phyloP scores from a whole-genome alignment of 2,888 invertebrate genomes.

The Tolmerus cingulatus region DNA sequence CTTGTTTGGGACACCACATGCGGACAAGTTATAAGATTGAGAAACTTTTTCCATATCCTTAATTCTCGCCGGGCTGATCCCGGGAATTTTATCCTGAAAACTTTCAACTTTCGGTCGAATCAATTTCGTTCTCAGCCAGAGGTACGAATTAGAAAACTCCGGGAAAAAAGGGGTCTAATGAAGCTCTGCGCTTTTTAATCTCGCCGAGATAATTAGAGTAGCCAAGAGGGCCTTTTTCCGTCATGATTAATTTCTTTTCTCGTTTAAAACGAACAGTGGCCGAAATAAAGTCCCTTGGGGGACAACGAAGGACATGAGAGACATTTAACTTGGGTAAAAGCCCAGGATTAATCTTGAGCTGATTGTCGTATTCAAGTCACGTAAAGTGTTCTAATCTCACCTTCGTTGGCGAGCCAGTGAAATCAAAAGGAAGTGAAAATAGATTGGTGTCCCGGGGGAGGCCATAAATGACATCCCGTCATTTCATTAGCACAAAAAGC shows the following conservation, averaged over 20 bases:
- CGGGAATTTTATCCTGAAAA: background rate
- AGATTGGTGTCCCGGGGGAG: slow-evolving; percentile 9
- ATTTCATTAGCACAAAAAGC: slow-evolving; percentile 25
- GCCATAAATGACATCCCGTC: slow-evolving; percentile 16
- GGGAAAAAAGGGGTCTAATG: background rate
- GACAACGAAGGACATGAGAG: background rate
- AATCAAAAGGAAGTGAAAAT: slow-evolving; percentile 22
- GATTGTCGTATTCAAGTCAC: slow-evolving; percentile 6
- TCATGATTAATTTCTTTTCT: background rate
- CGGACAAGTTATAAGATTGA: background rate
- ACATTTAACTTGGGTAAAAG: background rate
- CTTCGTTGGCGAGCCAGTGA: background rate
- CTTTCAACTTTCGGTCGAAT: background rate
- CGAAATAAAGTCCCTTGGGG: background rate
- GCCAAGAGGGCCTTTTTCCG: background rate
- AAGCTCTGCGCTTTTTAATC: background rate
- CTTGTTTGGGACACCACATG: background rate
- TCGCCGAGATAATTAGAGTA: background rate
- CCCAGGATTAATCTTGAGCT: background rate
- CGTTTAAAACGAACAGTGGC: background rate
- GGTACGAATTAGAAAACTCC: background rate
- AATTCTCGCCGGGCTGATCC: background rate
- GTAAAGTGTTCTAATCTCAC: slow-evolving; percentile 15
- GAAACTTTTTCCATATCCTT: background rate
- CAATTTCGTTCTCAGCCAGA: background rate